A percentile compares a stretch with the other conserved stretches of the same genome.
phyloP scores from a whole-genome alignment of 2,113 vertebrate species.

The Euleptes europaea region DNA sequence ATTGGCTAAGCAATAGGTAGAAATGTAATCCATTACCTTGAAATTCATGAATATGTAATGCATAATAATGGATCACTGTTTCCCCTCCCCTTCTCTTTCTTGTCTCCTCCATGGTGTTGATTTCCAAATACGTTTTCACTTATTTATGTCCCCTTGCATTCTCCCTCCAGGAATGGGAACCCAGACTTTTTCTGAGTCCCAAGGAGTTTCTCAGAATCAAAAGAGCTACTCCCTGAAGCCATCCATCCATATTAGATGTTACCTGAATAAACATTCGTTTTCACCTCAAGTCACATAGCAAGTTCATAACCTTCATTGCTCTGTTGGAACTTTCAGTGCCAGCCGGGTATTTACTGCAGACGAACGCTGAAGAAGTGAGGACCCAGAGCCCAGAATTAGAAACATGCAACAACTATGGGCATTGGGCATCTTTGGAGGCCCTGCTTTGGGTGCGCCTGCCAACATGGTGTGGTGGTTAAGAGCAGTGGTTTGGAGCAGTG shows the following conservation, averaged over 20 bases:
- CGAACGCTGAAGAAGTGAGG: too few relatives aligned
- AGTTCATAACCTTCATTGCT: too few relatives aligned
- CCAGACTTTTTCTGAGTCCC: not conserved
- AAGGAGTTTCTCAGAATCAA: not conserved
- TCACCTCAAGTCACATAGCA: not conserved
- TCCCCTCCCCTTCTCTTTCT: constrained; percentile 40
- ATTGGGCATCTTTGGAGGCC: too few relatives aligned
- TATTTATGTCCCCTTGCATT: constrained; percentile 39
- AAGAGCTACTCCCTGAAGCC: not conserved
- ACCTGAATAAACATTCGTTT: not conserved
- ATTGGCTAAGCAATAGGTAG: constrained; percentile 58
- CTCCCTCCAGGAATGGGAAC: constrained; percentile 42
- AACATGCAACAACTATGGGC: too few relatives aligned
- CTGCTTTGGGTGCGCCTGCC: too few relatives aligned
- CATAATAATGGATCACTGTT: constrained; percentile 47
- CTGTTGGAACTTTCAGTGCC: too few relatives aligned
- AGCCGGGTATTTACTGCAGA: too few relatives aligned
- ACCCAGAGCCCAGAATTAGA: too few relatives aligned
- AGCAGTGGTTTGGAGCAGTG: too few relatives aligned
- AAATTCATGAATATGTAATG: constrained; percentile 59
- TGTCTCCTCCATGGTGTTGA: constrained; percentile 34
- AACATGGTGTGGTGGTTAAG: too few relatives aligned
- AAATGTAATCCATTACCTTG: constrained; percentile 56
- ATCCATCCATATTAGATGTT: not conserved
- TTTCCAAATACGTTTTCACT: constrained; percentile 42